Conservation (phyloP, 2,797 vertebrate species). For the Babyrousa celebensis region DNA sequence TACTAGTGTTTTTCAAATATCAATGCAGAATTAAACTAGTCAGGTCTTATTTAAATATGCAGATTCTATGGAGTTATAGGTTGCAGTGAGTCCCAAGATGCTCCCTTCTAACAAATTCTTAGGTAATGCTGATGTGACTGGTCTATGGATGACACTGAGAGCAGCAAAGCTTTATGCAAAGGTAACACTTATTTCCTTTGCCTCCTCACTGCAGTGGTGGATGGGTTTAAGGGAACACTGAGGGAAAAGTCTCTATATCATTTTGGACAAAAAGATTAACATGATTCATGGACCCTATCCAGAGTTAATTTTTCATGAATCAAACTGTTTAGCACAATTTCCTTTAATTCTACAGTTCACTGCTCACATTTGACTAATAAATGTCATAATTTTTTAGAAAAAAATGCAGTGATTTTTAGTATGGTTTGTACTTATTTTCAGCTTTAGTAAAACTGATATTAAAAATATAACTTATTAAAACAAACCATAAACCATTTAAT, state of each 20-base stretch:
- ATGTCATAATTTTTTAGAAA: constrained; percentile 1
- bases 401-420: not conserved
- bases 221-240: not conserved
- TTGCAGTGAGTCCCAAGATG: not conserved
- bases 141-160: not conserved
- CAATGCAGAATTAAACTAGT: not conserved
- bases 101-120: not conserved
- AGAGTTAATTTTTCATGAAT: constrained; percentile 34
- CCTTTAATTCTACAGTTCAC: constrained; percentile 1
- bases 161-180: not conserved
- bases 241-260: not conserved
- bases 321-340: constrained; percentile 41
- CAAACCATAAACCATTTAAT: constrained; percentile 45
- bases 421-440: constrained; percentile 16
- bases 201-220: not conserved
- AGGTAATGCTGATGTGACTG: not conserved
- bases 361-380: constrained; percentile 16
- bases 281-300: not conserved
- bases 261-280: constrained; percentile 50
- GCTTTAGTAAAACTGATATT: not conserved
- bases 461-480: constrained; percentile 7
- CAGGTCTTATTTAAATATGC: not conserved
- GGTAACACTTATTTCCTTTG: not conserved
- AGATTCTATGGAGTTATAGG: not conserved
- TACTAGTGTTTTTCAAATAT: constrained; percentile 9